Conservation (phyloP, 2,888 invertebrate species). For the Plebejus anna region DNA sequence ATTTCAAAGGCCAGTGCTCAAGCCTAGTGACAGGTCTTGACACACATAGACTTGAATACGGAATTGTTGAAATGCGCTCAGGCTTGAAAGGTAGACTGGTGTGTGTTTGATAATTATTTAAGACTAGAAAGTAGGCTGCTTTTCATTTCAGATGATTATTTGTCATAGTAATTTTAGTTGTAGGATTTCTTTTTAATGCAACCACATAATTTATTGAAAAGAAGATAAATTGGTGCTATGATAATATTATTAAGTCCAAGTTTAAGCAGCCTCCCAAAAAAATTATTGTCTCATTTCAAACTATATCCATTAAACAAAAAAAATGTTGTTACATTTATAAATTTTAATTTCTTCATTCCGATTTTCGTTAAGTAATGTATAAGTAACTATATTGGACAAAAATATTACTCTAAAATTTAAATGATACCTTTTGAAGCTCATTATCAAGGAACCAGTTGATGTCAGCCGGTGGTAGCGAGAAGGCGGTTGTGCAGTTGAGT, state of each 20-base stretch:
- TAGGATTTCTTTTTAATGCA: background rate
- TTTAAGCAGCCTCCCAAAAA: too few relatives aligned
- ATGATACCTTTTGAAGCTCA: slow-evolving; percentile 64
- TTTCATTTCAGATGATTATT: background rate
- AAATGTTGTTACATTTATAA: too few relatives aligned
- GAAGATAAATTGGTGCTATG: too few relatives aligned
- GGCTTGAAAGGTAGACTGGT: background rate
- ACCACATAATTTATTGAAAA: too few relatives aligned
- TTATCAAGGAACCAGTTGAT: slow-evolving; percentile 75
- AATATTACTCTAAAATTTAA: background rate
- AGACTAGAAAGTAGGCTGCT: background rate
- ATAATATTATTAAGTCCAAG: too few relatives aligned
- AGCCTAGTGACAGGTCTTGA: slow-evolving; percentile 8
- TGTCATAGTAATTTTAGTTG: background rate
- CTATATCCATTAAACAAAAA: too few relatives aligned
- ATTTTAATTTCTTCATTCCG: too few relatives aligned
- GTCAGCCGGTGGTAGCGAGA: slow-evolving; percentile 69
- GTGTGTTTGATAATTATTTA: background rate
- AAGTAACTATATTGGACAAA: too few relatives aligned
- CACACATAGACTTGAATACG: slow-evolving; percentile 13
- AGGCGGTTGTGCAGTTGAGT: slow-evolving; percentile 71
- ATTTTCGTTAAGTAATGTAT: too few relatives aligned
- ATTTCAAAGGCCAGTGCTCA: slow-evolving; percentile 8
- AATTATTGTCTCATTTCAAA: too few relatives aligned
- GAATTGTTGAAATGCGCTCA: slow-evolving; percentile 1